These are phyloP conservation scores for Australoheros scitulus DNA, from an alignment of 2,113 vertebrate species.

Conservation along the genomic window DNA sequence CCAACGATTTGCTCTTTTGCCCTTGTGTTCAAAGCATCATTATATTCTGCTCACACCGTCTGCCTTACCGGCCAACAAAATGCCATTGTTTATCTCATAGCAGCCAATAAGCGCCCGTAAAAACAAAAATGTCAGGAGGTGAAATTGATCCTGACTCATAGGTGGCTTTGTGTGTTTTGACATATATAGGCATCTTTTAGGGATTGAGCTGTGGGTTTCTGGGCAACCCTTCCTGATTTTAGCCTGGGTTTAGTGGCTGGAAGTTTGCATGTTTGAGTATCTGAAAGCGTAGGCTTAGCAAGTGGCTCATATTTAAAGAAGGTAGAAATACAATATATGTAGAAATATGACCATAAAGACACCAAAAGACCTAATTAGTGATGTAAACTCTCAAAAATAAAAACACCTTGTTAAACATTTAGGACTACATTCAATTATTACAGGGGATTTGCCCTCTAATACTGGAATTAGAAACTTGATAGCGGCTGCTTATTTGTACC, in stretches of 20 bases:
- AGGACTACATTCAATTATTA: background rate
- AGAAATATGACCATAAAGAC: background rate
- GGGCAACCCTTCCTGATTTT: background rate
- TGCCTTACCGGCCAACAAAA: slow-evolving; percentile 19
- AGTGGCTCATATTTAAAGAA: background rate
- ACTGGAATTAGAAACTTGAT: background rate
- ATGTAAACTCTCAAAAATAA: background rate
- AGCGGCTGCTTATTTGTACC: background rate
- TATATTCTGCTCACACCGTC: slow-evolving; percentile 51
- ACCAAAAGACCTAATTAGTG: background rate
- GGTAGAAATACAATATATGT: background rate
- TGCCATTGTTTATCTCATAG: slow-evolving; percentile 46
- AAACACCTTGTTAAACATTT: background rate
- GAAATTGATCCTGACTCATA: slow-evolving; percentile 37
- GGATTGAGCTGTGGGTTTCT: slow-evolving; percentile 10
- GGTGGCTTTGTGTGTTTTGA: slow-evolving; percentile 27
- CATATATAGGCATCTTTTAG: slow-evolving; percentile 12
- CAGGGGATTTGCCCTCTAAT: background rate
- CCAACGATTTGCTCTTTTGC: slow-evolving; percentile 5
- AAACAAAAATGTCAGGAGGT: slow-evolving; percentile 59
- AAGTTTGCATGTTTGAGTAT: background rate
- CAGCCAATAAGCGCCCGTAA: slow-evolving; percentile 30
- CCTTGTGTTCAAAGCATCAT: slow-evolving; percentile 5
- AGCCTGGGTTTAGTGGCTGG: background rate
- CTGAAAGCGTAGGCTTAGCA: background rate